These are phyloP conservation scores for Notechis scutatus DNA, from an alignment of 2,113 vertebrate genomes.

Conservation along the genomic window DNA sequence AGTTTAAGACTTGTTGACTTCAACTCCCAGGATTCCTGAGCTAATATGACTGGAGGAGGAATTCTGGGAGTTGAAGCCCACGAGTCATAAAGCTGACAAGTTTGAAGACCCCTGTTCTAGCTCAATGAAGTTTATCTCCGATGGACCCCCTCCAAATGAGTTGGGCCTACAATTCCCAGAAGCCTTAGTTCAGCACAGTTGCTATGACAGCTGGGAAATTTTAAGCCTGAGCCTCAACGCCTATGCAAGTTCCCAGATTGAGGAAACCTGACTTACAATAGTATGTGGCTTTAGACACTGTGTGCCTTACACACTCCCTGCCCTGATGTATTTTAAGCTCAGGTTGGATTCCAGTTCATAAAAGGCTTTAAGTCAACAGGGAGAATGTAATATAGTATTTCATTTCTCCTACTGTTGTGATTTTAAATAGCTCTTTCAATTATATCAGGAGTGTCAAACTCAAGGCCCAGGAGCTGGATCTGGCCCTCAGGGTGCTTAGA, in stretches of 20 bases:
- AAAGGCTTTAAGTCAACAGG: neutral
- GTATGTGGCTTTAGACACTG: neutral
- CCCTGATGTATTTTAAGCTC: neutral
- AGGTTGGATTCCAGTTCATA: neutral
- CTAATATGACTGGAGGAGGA: too few species aligned
- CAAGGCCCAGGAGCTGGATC: too few species aligned
- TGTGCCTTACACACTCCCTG: neutral
- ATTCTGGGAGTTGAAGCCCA: too few species aligned
- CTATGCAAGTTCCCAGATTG: neutral
- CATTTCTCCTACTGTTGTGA: neutral
- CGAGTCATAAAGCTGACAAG: too few species aligned
- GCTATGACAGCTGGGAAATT: neutral
- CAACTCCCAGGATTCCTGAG: too few species aligned
- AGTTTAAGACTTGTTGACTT: too few species aligned
- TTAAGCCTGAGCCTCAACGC: neutral
- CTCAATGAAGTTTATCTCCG: neutral
- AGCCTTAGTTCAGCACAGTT: neutral
- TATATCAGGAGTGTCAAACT: neutral
- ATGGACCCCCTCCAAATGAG: neutral
- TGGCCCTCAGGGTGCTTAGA: too few species aligned
- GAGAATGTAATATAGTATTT: neutral
- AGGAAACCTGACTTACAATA: neutral
- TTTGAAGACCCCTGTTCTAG: neutral
- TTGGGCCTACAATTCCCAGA: neutral
- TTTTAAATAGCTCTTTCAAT: neutral